These are phyloP conservation scores for Prunella fulvescens DNA, from an alignment of 2,113 vertebrate genomes.

Conservation along the genomic window DNA sequence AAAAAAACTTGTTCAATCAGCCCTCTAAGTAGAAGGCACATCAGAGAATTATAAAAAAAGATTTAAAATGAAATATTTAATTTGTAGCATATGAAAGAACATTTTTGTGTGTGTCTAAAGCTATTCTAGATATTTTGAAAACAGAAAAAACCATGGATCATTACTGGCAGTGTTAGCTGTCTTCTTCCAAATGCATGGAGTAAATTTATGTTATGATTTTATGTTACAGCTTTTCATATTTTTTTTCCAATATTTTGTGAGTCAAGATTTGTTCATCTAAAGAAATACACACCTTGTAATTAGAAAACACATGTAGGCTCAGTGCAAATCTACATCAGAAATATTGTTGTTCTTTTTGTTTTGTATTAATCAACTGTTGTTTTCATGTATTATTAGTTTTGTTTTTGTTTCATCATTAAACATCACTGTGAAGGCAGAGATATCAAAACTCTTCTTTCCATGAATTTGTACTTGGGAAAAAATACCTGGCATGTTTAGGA, in stretches of 20 bases:
- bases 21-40: background rate
- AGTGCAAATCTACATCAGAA: background rate
- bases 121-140: background rate
- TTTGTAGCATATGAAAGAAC: background rate
- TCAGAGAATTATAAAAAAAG: background rate
- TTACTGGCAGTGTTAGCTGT: background rate
- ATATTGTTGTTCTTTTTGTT: background rate
- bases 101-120: background rate
- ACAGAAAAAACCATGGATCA: background rate
- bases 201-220: background rate
- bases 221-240: background rate
- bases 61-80: background rate
- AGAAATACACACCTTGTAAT: background rate
- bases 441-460: background rate
- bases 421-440: background rate
- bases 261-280: background rate
- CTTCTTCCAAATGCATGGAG: background rate
- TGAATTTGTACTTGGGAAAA: background rate
- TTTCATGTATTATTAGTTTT: background rate
- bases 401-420: background rate
- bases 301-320: background rate
- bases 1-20: background rate
- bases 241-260: rapidly evolving
- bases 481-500: background rate
- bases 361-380: background rate